A percentile compares a stretch with the other conserved stretches of the same genome.
Evolutionary conservation across 2,113 vertebrate species (phyloP).

Genomic region (Dipodomys spectabilis): DNA sequence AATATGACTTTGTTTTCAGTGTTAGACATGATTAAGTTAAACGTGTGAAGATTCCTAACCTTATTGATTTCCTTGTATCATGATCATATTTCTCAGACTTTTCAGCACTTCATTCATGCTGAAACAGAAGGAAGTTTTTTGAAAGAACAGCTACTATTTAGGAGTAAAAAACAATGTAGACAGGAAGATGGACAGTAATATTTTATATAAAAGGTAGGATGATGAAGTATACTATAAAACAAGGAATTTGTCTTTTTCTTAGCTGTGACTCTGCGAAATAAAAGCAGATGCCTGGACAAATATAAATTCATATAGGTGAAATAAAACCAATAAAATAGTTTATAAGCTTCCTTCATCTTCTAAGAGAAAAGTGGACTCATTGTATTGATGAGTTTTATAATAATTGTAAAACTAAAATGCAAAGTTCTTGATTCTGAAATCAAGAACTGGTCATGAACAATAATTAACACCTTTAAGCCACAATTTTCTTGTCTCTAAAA

Average conservation of each 20-base stretch:
- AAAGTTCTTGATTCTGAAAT: neutral
- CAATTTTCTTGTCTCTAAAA: neutral
- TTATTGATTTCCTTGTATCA: conserved; percentile 71
- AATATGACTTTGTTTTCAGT: conserved; percentile 69
- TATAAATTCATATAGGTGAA: neutral
- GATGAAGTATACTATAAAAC: neutral
- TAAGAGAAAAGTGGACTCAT: neutral
- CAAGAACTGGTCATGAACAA: neutral
- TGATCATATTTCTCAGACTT: conserved; percentile 63
- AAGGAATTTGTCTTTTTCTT: neutral
- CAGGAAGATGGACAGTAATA: neutral
- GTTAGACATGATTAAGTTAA: conserved; percentile 73
- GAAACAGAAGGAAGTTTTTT: conserved; percentile 35
- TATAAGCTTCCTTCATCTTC: neutral
- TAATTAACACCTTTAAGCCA: neutral
- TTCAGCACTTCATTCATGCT: conserved; percentile 35
- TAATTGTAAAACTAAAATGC: neutral
- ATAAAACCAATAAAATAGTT: neutral
- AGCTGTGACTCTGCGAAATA: neutral
- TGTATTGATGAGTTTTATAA: neutral
- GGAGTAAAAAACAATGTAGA: neutral
- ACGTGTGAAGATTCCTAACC: conserved; percentile 67
- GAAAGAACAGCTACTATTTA: neutral
- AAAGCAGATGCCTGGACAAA: neutral
- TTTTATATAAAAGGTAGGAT: neutral